These are phyloP conservation scores for Labeo calbasu DNA, from an alignment of 2,797 vertebrate genomes.

Conservation along the genomic window DNA sequence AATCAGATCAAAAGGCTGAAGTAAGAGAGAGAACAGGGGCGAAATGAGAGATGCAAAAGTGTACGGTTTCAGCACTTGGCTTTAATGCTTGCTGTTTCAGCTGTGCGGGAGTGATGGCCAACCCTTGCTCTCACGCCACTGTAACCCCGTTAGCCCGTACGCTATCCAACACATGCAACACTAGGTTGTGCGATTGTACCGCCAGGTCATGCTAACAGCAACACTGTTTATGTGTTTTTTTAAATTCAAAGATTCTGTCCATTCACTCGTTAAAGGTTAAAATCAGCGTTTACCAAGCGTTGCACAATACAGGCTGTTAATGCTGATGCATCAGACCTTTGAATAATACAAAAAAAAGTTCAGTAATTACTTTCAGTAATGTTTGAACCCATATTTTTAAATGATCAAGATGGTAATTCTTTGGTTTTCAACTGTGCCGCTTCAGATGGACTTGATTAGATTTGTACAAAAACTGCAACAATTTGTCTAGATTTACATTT, in stretches of 20 bases:
- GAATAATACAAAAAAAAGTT: neutral
- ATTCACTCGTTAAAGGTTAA: neutral
- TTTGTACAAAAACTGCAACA: no score
- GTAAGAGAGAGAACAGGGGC: slow-evolving; percentile 38
- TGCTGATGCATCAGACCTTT: neutral
- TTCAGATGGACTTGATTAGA: no score
- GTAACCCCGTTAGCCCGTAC: slow-evolving; percentile 67
- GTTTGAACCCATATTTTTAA: neutral
- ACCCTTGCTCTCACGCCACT: slow-evolving; percentile 76
- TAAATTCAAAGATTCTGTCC: neutral
- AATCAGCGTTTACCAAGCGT: neutral
- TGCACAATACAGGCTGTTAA: neutral
- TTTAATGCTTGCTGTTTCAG: slow-evolving; percentile 77
- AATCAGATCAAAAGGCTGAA: slow-evolving; percentile 62
- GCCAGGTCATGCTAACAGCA: slow-evolving; percentile 36
- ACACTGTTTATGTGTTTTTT: neutral
- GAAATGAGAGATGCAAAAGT: slow-evolving; percentile 60
- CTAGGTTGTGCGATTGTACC: slow-evolving; percentile 29
- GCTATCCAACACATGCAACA: slow-evolving; percentile 44
- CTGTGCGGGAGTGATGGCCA: slow-evolving; percentile 73
- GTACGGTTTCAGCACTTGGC: slow-evolving; percentile 75
- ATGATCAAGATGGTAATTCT: neutral
- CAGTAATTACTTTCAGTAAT: neutral
- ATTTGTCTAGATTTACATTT: no score
- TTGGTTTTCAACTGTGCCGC: no score